phyloP scores from a whole-genome alignment of 2,797 vertebrate species.

The Ctenopoma multispine region DNA sequence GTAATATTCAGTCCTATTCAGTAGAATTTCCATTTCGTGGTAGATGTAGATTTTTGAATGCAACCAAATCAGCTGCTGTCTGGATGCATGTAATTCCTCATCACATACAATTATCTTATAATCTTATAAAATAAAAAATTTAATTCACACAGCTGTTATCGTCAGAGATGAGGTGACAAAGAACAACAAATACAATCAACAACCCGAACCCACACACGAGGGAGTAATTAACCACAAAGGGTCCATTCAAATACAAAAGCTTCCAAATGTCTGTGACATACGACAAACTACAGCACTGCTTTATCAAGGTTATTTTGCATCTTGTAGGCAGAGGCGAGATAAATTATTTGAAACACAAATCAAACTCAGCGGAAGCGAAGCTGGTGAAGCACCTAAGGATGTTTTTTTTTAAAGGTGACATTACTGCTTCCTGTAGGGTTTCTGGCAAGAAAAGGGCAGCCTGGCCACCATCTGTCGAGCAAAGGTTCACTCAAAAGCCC shows the following conservation, averaged over 20 bases:
- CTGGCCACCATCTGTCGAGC: conserved; percentile 25
- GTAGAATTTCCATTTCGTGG: too few species aligned
- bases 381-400: conserved; percentile 8
- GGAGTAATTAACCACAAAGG: conserved; percentile 20
- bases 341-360: conserved; percentile 32
- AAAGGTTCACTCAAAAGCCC: conserved; percentile 9
- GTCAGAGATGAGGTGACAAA: neutral
- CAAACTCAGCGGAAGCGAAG: conserved; percentile 13
- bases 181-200: conserved; percentile 28
- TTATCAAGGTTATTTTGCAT: conserved; percentile 27
- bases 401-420: conserved; percentile 19
- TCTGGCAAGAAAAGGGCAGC: conserved; percentile 16
- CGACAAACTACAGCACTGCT: conserved; percentile 41
- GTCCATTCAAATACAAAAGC: conserved; percentile 27
- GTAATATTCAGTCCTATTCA: too few species aligned
- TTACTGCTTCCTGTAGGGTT: conserved; percentile 14
- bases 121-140: neutral
- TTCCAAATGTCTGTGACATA: conserved; percentile 45
- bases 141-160: neutral
- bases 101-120: too few species aligned
- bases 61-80: too few species aligned
- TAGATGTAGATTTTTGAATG: too few species aligned
- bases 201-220: conserved; percentile 26
- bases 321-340: conserved; percentile 15
- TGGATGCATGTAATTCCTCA: too few species aligned